Conservation (phyloP, 2,113 vertebrate genomes). For the Dendropsophus ebraccatus region DNA sequence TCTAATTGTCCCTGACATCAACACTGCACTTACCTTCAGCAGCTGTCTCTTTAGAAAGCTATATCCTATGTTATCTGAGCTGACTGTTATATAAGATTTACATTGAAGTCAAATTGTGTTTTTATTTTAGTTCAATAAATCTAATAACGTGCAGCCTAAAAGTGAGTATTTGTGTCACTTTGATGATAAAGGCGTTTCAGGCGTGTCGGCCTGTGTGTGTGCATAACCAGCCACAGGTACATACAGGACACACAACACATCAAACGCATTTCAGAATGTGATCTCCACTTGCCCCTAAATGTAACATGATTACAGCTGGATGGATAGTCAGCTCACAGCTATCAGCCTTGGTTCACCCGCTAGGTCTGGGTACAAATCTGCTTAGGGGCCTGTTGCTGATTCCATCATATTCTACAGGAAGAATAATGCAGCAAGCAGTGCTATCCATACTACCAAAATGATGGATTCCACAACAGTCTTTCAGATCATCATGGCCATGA, state of each 20-base stretch:
- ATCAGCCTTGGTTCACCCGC: background rate
- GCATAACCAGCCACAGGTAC: no score
- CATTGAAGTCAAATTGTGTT: background rate
- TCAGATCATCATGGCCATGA: no score
- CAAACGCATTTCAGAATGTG: background rate
- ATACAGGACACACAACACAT: background rate
- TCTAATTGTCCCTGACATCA: constrained; percentile 49
- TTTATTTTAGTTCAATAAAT: background rate
- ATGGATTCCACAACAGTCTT: no score
- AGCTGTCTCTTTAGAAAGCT: constrained; percentile 5
- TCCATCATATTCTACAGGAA: no score
- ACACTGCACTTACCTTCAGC: constrained; percentile 39
- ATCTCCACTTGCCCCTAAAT: no score
- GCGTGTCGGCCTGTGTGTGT: background rate
- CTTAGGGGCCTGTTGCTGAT: no score
- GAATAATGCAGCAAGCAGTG: no score
- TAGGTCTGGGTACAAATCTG: no score
- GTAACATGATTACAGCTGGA: no score
- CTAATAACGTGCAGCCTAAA: background rate
- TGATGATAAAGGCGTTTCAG: background rate
- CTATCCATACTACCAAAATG: no score
- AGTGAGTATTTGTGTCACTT: background rate
- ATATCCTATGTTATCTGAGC: background rate
- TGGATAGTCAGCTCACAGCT: background rate
- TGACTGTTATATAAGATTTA: background rate